Base-by-base conservation (phyloP, 2,888 invertebrate species). In the Nephrotoma flavescens region DNA sequence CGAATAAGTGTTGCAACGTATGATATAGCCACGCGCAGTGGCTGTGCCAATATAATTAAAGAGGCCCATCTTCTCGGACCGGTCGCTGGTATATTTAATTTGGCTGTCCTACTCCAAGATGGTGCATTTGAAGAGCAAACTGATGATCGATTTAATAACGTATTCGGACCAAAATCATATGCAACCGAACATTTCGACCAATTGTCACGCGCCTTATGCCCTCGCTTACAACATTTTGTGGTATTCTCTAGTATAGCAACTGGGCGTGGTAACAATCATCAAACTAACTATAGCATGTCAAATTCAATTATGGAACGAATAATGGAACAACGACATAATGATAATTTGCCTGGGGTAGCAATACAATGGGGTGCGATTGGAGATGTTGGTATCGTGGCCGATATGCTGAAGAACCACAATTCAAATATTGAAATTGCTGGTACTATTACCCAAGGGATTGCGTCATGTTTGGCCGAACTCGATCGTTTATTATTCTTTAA, bases 321-420 rank as follows among this genome's bases (percentile, higher is more conserved):
- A 88, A 96, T 96, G 90, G 97, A 97, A 91, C 92, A 93, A 89
- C 94, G 97, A 88, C 92, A 92, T 89, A 91, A 91, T 87, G 94
- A 94, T 7, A 96, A 96, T 0, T 92, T 95, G 0, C 96, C 97
- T 0, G 97, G 94, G 0, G 91, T 97, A 87, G 97, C 97, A 1
- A 94, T 98, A 9, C 97, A 98, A 90, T 98, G 98, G 97, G 98
- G 98, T 52, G 97, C 97, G 52, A 94, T 98, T 86, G 98, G 97
- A 86, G 98, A 98, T 91, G 95, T 95, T 41, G 97, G 97, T 87
- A 92, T 97, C 0, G 95, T 97, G 15, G 95, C 96, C 4, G 96
- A 96, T 87, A 93, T 94, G 94, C 93, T 94, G 94, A 93, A 94
- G 88, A 95, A 95, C 87, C 94, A 95, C 1, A 93, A 95, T 88